A percentile compares a stretch with the other conserved stretches of the same genome.
These are phyloP conservation scores for Protosalanx chinensis DNA, from an alignment of 2,797 vertebrate species.

Conservation along the genomic window DNA sequence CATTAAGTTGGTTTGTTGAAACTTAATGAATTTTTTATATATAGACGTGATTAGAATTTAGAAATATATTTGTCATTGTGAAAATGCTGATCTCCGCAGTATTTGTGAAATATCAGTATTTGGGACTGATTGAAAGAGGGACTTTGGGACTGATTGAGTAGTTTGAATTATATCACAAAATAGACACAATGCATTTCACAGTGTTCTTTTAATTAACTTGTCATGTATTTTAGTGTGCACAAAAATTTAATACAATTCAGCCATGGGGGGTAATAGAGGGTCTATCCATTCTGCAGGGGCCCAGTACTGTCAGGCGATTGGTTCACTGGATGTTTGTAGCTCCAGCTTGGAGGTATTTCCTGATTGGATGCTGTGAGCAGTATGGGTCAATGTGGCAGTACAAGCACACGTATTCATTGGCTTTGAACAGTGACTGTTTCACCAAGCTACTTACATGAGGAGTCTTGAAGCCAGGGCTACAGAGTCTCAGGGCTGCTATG, in stretches of 20 bases:
- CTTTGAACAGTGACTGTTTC: conserved; percentile 66
- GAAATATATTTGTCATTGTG: no score
- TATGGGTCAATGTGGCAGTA: conserved; percentile 60
- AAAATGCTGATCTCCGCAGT: no score
- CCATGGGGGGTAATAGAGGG: conserved; percentile 23
- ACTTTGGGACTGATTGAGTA: no score
- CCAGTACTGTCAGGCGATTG: conserved; percentile 52
- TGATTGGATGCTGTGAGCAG: conserved; percentile 66
- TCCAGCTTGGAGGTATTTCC: conserved; percentile 62
- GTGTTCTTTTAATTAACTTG: no score
- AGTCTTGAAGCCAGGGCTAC: conserved; percentile 45
- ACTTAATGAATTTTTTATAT: conserved; percentile 8
- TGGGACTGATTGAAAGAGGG: no score
- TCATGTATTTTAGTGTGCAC: no score
- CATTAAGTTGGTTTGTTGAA: no score
- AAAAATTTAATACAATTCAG: conserved; percentile 7
- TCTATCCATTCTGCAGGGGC: conserved; percentile 16
- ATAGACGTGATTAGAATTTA: not conserved
- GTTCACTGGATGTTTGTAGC: conserved; percentile 60
- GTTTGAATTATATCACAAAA: no score
- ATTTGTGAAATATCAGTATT: no score
- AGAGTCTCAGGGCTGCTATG: conserved; percentile 50
- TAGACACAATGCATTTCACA: no score
- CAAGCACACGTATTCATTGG: conserved; percentile 67
- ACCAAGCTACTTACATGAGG: conserved; percentile 55